Evolutionary conservation across 2,797 vertebrate genomes (phyloP).

Genomic region (Phoebastria nigripes): DNA sequence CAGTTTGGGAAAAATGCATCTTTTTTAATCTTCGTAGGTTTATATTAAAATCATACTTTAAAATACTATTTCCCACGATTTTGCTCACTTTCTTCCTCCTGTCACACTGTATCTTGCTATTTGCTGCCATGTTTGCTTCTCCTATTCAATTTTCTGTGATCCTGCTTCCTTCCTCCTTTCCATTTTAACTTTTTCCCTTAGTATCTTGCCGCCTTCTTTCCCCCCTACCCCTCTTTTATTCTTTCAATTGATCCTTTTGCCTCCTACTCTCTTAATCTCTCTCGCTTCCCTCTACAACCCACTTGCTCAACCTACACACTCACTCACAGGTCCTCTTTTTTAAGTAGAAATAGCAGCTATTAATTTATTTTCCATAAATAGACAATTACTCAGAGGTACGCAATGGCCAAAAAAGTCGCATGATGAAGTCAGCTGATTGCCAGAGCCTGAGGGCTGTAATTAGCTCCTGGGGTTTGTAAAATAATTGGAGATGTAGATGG

Average conservation of each 20-base stretch:
- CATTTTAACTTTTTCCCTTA: neutral
- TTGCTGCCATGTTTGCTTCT: neutral
- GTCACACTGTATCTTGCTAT: neutral
- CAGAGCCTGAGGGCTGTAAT: constrained; percentile 65
- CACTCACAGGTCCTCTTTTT: neutral
- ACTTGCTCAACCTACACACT: neutral
- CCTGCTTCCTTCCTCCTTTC: neutral
- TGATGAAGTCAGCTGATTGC: constrained; percentile 61
- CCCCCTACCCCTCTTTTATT: neutral
- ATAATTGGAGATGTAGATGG: constrained; percentile 66
- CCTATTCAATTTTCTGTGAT: neutral
- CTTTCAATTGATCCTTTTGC: neutral
- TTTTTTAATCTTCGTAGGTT: neutral
- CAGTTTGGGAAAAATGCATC: neutral
- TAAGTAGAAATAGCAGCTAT: constrained; percentile 55
- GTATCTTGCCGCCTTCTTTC: neutral
- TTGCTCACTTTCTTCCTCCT: neutral
- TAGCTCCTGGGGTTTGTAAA: constrained; percentile 64
- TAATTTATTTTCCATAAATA: constrained; percentile 72
- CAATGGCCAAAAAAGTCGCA: constrained; percentile 32
- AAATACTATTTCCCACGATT: neutral
- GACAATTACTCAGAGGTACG: constrained; percentile 65
- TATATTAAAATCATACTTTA: neutral
- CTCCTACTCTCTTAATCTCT: neutral
- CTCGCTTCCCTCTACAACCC: neutral